Base-by-base conservation (phyloP, 2,888 invertebrate genomes). In the Callyntrura sp. region DNA sequence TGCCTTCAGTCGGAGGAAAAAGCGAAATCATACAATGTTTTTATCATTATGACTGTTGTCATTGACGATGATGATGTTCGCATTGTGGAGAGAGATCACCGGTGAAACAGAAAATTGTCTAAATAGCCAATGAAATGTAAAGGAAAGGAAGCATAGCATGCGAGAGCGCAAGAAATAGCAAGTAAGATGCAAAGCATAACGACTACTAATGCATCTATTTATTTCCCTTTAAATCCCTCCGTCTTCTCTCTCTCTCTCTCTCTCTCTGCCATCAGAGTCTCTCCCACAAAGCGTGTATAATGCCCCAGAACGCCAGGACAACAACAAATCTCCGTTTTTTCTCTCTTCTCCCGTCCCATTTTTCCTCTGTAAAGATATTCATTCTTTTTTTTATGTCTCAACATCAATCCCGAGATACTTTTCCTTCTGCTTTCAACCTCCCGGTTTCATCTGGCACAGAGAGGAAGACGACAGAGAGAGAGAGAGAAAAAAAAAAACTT, bases 11-110 rank as follows among this genome's bases (percentile, higher is more conserved):
- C n/a, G 8, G 8, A 60, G 60, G 4, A 65, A 35, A 14, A n/a
- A 25, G 28, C 65, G 3, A 12, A 28, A 28, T 14, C 35, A 0
- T 65, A 20, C 11, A 23, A 65, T n/a, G n/a, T 28, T 65, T 28
- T 65, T 28, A 65, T 65, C 35, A 65, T 65, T 65, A 62, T 51
- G 51, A 51, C 51, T 1, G n/a, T 51, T 51, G n/a, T 62, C 62
- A n/a, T 62, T 62, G 62, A 23, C 25, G 62, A 25, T 25, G 23
- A 62, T 62, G 25, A 23, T 60, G 11, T 3, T 62, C 35, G 35
- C 35, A n/a, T 55, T 60, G 60, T 60, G 0, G 60, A 60, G 17
- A 60, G 17, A 60, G 60, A 60, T 60, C 4, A 23, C 51, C 35
- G 6, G 2, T 35, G 35, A 35, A 35, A 35, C 35, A 35, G 35